Conservation (phyloP, 2,888 invertebrate species). For the Lasius fuliginosus region DNA sequence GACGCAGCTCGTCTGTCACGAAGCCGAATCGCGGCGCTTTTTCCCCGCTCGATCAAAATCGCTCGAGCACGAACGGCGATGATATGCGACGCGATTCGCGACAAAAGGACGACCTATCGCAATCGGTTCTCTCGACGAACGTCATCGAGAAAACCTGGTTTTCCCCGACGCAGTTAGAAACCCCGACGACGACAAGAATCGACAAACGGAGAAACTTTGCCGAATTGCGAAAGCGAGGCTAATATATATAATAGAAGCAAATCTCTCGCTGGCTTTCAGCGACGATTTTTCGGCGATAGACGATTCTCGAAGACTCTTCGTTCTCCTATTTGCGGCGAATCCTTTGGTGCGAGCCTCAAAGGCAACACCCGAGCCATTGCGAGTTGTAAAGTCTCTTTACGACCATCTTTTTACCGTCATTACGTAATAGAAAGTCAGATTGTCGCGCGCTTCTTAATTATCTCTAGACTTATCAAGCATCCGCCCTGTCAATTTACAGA, state of each 20-base stretch:
- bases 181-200: conserved; percentile 23
- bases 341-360: background rate
- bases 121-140: conserved; percentile 23
- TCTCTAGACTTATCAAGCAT: conserved; percentile 22
- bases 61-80: conserved; percentile 29
- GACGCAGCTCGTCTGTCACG: conserved; percentile 43
- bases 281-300: conserved; percentile 58
- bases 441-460: conserved; percentile 30
- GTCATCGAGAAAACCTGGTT: conserved; percentile 65
- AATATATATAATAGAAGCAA: conserved; percentile 76
- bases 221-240: conserved; percentile 82
- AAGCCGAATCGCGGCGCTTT: conserved; percentile 17
- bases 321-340: conserved; percentile 42
- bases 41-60: conserved; percentile 28
- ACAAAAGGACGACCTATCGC: conserved; percentile 4
- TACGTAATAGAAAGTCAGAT: conserved; percentile 60
- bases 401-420: conserved; percentile 50
- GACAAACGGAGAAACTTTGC: conserved; percentile 69
- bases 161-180: conserved; percentile 56
- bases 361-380: conserved; percentile 27
- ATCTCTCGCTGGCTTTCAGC: conserved; percentile 69
- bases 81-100: background rate
- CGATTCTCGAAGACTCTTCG: conserved; percentile 32
- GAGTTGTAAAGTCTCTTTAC: conserved; percentile 47
- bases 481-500: conserved; percentile 10